phyloP scores from a whole-genome alignment of 2,797 vertebrate species.

The Varecia variegata region DNA sequence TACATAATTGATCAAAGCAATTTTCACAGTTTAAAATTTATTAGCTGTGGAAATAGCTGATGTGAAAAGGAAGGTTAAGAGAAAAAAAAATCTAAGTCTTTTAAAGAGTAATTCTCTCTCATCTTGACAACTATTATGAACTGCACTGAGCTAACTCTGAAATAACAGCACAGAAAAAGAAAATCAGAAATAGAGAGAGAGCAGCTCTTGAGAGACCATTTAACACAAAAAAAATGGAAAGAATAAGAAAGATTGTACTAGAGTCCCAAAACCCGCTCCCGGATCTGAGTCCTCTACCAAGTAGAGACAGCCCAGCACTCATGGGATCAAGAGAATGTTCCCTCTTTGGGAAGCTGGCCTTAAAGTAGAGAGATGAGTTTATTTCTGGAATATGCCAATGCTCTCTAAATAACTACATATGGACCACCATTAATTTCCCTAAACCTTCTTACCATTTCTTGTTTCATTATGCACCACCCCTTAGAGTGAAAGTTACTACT shows the following conservation, averaged over 20 bases:
- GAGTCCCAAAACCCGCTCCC: background rate
- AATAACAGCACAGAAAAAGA: background rate
- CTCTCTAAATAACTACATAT: background rate
- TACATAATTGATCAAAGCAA: conserved; percentile 78
- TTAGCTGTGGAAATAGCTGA: conserved; percentile 69
- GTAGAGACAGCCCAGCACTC: background rate
- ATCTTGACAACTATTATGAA: conserved; percentile 52
- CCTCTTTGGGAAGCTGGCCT: background rate
- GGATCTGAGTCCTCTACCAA: background rate
- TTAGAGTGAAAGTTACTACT: background rate
- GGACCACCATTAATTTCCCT: background rate
- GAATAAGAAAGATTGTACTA: background rate
- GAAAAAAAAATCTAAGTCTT: background rate
- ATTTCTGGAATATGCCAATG: background rate
- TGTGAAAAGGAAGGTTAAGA: conserved; percentile 68
- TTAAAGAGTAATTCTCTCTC: conserved; percentile 54
- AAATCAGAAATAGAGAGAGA: background rate
- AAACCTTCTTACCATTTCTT: background rate
- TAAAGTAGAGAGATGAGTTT: background rate
- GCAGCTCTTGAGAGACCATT: background rate
- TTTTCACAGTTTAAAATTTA: conserved; percentile 78
- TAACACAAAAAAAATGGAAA: background rate
- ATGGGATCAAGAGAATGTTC: background rate
- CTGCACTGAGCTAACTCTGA: conserved; percentile 8
- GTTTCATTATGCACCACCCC: background rate